phyloP scores from a whole-genome alignment of 2,113 vertebrate species.

The Gadus chalcogrammus region DNA sequence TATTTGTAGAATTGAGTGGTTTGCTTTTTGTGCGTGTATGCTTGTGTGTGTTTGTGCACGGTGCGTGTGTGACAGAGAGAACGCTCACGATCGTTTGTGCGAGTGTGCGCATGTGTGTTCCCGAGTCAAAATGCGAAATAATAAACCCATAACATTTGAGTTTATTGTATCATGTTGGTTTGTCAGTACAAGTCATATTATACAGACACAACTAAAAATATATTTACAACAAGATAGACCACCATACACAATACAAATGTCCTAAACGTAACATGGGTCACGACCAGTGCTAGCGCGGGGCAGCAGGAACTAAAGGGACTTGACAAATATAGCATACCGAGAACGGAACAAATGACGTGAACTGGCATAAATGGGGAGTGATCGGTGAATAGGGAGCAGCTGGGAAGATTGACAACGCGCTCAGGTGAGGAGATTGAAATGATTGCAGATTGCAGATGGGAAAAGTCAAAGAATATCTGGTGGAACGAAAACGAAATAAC shows the following conservation, averaged over 20 bases:
- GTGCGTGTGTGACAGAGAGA: not conserved
- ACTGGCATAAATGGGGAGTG: not conserved
- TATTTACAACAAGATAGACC: too few species aligned
- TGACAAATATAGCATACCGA: too few species aligned
- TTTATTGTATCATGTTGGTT: too few species aligned
- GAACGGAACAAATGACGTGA: too few species aligned
- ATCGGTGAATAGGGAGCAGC: not conserved
- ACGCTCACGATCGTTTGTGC: not conserved
- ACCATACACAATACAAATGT: too few species aligned
- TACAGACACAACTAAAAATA: too few species aligned
- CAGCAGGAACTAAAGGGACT: too few species aligned
- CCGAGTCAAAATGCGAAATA: not conserved
- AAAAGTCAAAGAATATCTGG: not conserved
- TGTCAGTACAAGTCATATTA: too few species aligned
- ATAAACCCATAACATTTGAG: not conserved
- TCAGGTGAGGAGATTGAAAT: not conserved
- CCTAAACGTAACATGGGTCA: too few species aligned
- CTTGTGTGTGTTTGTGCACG: not conserved
- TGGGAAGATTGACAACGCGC: not conserved
- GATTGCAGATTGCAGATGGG: not conserved
- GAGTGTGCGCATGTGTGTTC: not conserved
- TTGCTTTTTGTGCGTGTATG: conserved; percentile 11
- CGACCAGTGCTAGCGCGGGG: too few species aligned
- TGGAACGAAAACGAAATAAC: not conserved
- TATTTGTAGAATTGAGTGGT: conserved; percentile 41